These are phyloP conservation scores for Zophobas atratus DNA, from an alignment of 1,140 invertebrate species.

Conservation along the genomic window DNA sequence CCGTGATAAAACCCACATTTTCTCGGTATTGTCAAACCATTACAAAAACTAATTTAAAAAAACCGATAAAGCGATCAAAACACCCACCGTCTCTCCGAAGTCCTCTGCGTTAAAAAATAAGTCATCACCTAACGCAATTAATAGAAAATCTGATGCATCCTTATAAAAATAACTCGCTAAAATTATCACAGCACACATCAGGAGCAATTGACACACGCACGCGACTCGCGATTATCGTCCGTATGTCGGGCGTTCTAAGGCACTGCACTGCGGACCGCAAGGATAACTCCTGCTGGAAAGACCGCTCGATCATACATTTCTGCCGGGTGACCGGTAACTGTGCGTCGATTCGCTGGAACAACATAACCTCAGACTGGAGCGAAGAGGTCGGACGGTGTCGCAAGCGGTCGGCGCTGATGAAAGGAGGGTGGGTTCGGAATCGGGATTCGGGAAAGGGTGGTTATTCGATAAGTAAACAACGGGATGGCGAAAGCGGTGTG, in stretches of 20 bases:
- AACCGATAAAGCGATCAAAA: not conserved
- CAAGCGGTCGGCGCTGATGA: constrained; percentile 15
- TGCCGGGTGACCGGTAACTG: constrained; percentile 34
- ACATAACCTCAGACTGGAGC: constrained; percentile 48
- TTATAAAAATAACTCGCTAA: constrained; percentile 59
- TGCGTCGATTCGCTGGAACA: constrained; percentile 25
- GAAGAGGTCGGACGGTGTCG: constrained; percentile 43
- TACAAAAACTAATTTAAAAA: constrained; percentile 14
- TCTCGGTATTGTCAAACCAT: constrained; percentile 3
- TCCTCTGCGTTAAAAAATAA: not conserved
- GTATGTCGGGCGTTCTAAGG: constrained; percentile 7
- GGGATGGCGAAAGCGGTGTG: not conserved
- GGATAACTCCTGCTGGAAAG: constrained; percentile 45
- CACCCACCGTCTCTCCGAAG: not conserved
- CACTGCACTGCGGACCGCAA: constrained; percentile 23
- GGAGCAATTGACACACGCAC: constrained; percentile 35
- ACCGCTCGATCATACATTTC: constrained; percentile 32
- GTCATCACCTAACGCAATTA: constrained; percentile 24
- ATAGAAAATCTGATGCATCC: constrained; percentile 47
- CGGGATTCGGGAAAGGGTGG: not conserved
- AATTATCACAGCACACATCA: constrained; percentile 49
- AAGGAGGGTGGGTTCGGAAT: not conserved
- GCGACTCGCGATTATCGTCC: constrained; percentile 9
- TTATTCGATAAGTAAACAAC: constrained; percentile 1
- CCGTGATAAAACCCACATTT: constrained; percentile 24